phyloP scores from a whole-genome alignment of 2,113 vertebrate species.

The Prolemur simus region DNA sequence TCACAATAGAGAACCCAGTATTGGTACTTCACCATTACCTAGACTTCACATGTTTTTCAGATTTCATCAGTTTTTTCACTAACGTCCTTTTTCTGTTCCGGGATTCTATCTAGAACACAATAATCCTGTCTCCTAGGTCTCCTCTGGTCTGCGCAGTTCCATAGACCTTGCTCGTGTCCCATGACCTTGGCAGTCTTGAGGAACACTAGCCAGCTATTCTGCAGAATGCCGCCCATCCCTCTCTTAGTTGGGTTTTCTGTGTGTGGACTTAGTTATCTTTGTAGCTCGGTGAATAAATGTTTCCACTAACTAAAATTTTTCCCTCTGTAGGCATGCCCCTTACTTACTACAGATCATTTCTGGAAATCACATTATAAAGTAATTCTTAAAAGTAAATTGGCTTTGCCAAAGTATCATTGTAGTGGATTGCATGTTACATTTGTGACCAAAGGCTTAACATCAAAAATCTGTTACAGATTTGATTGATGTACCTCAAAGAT shows the following conservation, averaged over 20 bases:
- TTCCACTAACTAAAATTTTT: background rate
- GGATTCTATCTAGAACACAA: background rate
- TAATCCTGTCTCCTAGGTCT: background rate
- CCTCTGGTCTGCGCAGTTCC: background rate
- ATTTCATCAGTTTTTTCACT: background rate
- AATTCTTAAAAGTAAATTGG: background rate
- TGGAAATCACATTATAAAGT: background rate
- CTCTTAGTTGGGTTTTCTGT: background rate
- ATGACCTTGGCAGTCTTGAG: background rate
- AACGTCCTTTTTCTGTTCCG: background rate
- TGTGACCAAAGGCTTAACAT: background rate
- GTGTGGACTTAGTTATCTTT: background rate
- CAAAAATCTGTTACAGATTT: conserved; percentile 11
- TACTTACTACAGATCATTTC: background rate
- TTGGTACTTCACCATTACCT: background rate
- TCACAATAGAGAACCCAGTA: background rate
- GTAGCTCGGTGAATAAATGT: background rate
- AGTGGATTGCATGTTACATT: background rate
- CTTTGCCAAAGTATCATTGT: background rate
- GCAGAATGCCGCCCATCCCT: background rate
- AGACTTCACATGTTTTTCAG: background rate
- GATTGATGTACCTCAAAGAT: background rate
- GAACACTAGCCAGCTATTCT: background rate
- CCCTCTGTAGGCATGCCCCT: background rate
- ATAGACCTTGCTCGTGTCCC: background rate